Base-by-base conservation (phyloP, 2,113 vertebrate species). In the Ariopsis seemanni region DNA sequence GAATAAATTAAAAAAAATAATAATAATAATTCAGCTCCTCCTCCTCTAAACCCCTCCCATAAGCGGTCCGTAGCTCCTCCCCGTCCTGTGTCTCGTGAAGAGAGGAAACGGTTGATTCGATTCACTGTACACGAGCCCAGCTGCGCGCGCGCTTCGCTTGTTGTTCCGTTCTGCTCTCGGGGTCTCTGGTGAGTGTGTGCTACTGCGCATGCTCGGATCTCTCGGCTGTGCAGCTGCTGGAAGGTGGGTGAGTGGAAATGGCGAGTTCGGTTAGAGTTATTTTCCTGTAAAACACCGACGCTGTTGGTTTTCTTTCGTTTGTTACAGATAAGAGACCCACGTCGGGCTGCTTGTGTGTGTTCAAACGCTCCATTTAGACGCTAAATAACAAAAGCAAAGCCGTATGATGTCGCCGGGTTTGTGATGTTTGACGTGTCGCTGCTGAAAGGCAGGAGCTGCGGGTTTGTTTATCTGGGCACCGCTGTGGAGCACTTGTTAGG, bases 181-280 rank as follows among this genome's bases (percentile, higher is more conserved):
- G 12, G 48, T 55, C 55, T 1, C 57, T 81, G 57, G 2, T 1
- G 78, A 27, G 34, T 48, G 75, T 81, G 79, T 25, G 57, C 80
- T 90, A 87, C 50, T 25, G 93, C 93, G 93, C 93, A 94, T 95
- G 93, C 94, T 88, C 94, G 93, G 87, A 92, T 85, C 17, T 57
- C 82, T 85, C 52, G 92, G 91, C 92, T 84, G 91, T 92, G 93
- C 93, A 90, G 92, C 90, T 90, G 90, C 92, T 89, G 90, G 89
- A 93, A 91, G 94, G 95, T 95, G 93, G 94, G 95, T 94, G 91
- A 87, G 83, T 86, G 86, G 83, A 90, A 78, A 79, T 80, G 63
- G 75, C 58, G 80, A 55, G 42, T 80, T 72, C 30, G 34, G 48
- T 30, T 9, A 71, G 18, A 71, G 63, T 53, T 55, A 84, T 12